Percentiles rank a stretch among this genome's conserved stretches.
Evolutionary conservation across 2,113 vertebrate genomes (phyloP).

Genomic region (Pogonocichla stellata): DNA sequence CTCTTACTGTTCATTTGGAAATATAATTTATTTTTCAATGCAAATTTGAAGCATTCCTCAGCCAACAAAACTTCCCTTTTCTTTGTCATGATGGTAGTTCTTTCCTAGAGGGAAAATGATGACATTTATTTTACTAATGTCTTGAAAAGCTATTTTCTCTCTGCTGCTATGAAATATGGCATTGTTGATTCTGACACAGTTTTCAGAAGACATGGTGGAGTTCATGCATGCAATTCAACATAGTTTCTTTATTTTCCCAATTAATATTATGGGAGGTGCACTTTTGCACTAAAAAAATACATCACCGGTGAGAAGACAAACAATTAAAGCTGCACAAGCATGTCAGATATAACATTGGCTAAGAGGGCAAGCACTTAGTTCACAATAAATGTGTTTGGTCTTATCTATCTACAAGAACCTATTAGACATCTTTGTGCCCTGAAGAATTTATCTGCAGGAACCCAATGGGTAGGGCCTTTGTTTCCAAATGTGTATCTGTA

Average conservation of each 20-base stretch:
- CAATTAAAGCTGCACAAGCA: not conserved
- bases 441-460: not conserved
- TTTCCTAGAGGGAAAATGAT: not conserved
- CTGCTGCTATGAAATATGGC: accelerated
- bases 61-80: not conserved
- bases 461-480: not conserved
- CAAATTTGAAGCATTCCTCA: slow-evolving; percentile 1
- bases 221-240: not conserved
- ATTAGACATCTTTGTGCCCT: not conserved
- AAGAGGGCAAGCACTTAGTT: not conserved
- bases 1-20: not conserved
- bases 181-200: not conserved
- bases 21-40: slow-evolving; percentile 4
- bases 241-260: not conserved
- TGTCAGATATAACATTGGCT: not conserved
- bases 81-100: not conserved
- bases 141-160: not conserved
- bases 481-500: not conserved
- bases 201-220: not conserved
- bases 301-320: not conserved
- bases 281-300: not conserved
- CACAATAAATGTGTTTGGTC: not conserved
- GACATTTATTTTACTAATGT: not conserved
- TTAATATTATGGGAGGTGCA: not conserved
- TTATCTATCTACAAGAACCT: not conserved